Percentiles rank a stretch among this genome's conserved stretches.
Conservation (phyloP, 2,797 vertebrate genomes). For the Acestrorhynchus altus region DNA sequence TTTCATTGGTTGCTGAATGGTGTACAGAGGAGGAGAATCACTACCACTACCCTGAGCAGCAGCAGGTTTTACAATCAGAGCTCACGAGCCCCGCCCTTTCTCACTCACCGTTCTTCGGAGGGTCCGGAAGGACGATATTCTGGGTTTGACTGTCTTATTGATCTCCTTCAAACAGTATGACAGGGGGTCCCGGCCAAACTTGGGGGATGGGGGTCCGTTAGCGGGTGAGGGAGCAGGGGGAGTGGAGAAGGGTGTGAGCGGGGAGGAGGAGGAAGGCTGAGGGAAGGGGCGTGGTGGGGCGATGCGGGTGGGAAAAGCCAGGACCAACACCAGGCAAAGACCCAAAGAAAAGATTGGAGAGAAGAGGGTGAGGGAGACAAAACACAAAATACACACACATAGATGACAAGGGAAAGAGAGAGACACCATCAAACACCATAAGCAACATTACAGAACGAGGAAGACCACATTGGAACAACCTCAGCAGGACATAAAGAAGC, state of each 20-base stretch:
- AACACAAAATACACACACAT: slow-evolving; percentile 63
- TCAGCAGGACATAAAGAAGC: slow-evolving; percentile 63
- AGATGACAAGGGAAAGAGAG: slow-evolving; percentile 79
- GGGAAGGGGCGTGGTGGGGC: slow-evolving; percentile 71
- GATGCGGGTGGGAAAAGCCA: slow-evolving; percentile 71
- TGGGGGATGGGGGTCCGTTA: slow-evolving; percentile 93
- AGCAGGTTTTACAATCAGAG: slow-evolving; percentile 24
- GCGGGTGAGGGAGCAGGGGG: slow-evolving; percentile 80
- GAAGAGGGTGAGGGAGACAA: slow-evolving; percentile 27
- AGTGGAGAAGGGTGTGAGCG: slow-evolving; percentile 77
- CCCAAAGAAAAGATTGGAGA: slow-evolving; percentile 62
- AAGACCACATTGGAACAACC: slow-evolving; percentile 69
- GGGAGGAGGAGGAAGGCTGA: slow-evolving; percentile 77
- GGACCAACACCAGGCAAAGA: slow-evolving; percentile 68
- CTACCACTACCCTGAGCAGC: slow-evolving; percentile 11
- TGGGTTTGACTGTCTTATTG: slow-evolving; percentile 96
- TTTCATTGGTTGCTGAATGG: slow-evolving; percentile 12
- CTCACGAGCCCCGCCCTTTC: slow-evolving; percentile 52
- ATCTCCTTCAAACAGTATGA: slow-evolving; percentile 95
- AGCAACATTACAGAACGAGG: slow-evolving; percentile 78
- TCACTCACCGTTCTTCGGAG: slow-evolving; percentile 91
- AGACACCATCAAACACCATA: slow-evolving; percentile 82
- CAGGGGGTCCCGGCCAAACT: slow-evolving; percentile 90
- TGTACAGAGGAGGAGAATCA: slow-evolving; percentile 39
- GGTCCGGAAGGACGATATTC: slow-evolving; percentile 92